Conservation (phyloP, 2,797 vertebrate species). For the Periophthalmus magnuspinnatus region DNA sequence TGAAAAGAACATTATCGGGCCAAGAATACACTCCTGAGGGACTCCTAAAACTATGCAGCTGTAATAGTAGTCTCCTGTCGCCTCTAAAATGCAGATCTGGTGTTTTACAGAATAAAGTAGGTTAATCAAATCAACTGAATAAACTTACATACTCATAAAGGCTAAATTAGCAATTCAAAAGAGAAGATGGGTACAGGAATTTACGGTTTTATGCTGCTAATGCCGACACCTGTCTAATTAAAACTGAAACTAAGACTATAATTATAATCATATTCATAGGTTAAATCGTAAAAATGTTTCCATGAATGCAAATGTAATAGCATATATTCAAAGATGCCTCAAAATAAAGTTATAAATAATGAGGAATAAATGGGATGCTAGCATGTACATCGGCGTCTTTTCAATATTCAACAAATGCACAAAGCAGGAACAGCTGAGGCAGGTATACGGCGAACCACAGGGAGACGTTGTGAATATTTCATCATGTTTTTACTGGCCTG, state of each 20-base stretch:
- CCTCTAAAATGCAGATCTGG: constrained; percentile 1
- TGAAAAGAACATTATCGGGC: background rate
- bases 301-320: constrained; percentile 15
- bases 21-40: constrained; percentile 22
- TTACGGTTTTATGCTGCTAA: background rate
- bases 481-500: constrained; percentile 70
- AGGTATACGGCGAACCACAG: constrained; percentile 54
- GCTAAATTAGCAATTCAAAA: constrained; percentile 14
- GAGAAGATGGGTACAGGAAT: background rate
- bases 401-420: constrained; percentile 24
- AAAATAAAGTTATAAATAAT: constrained; percentile 2
- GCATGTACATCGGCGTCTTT: constrained; percentile 26
- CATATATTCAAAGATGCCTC: constrained; percentile 17
- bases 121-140: constrained; percentile 7
- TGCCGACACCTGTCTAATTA: background rate
- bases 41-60: constrained; percentile 11
- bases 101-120: background rate
- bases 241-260: background rate
- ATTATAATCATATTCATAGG: background rate
- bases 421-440: constrained; percentile 52
- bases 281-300: constrained; percentile 2
- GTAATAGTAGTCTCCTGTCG: constrained; percentile 5
- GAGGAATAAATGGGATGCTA: constrained; percentile 19
- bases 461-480: constrained; percentile 67
- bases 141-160: background rate